Percentiles rank a stretch among this genome's conserved stretches.
Evolutionary conservation across 2,888 invertebrate genomes (phyloP).

Genomic region (Megamerina dolium): DNA sequence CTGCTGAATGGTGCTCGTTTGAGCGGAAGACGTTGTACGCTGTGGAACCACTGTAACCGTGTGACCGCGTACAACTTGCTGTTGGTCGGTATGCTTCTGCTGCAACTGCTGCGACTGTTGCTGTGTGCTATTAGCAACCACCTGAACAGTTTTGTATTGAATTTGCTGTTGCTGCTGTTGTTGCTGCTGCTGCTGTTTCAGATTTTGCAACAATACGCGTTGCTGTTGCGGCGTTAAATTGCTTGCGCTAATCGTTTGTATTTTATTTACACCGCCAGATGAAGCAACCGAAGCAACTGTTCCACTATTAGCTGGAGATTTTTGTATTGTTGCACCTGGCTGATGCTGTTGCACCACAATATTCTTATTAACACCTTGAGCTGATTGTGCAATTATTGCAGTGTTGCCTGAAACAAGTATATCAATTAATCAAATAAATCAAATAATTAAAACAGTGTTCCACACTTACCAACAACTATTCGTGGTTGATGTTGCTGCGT

Average conservation of each 20-base stretch:
- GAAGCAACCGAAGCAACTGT: conserved; percentile 16
- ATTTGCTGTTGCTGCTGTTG: conserved; percentile 27
- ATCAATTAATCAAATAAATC: conserved; percentile 19
- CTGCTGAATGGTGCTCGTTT: not conserved
- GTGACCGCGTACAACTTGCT: conserved; percentile 12
- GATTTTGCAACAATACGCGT: conserved; percentile 42
- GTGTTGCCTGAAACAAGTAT: conserved; percentile 35
- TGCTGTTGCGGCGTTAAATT: conserved; percentile 45
- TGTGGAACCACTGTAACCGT: conserved; percentile 5
- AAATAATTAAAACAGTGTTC: conserved; percentile 11
- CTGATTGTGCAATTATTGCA: conserved; percentile 28
- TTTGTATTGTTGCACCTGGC: conserved; percentile 15
- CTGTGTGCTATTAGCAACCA: conserved; percentile 13
- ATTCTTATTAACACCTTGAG: conserved; percentile 16
- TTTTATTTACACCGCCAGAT: conserved; percentile 21
- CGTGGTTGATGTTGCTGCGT: conserved; percentile 21
- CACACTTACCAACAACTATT: conserved; percentile 35
- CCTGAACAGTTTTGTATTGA: conserved; percentile 31
- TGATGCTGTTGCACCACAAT: conserved; percentile 24
- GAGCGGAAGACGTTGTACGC: not conserved
- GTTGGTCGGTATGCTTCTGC: conserved; percentile 15
- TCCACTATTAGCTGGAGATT: conserved; percentile 16
- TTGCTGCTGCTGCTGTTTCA: conserved; percentile 39
- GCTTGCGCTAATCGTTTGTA: conserved; percentile 37
- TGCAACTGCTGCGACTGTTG: conserved; percentile 19